Conservation (phyloP, 2,113 vertebrate genomes). For the Leptocoma aspasia region DNA sequence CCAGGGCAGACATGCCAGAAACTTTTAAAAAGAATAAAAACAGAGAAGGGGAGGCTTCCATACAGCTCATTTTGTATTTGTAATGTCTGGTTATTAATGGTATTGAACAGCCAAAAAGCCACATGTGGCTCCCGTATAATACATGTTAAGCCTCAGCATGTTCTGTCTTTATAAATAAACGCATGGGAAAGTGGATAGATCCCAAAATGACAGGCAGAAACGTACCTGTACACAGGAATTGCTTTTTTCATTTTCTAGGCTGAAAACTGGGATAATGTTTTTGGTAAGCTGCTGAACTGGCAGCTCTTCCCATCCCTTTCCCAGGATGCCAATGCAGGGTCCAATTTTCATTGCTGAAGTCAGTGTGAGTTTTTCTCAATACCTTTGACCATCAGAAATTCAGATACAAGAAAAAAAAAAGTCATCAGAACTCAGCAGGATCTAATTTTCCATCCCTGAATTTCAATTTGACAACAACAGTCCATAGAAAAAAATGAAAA, state of each 20-base stretch:
- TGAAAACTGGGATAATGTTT: not conserved
- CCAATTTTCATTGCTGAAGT: not conserved
- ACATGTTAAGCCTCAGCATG: not conserved
- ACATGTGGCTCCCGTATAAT: fast-evolving
- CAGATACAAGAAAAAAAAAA: not conserved
- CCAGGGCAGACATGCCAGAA: not conserved
- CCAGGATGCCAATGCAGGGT: not conserved
- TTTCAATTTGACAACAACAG: not conserved
- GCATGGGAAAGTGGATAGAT: not conserved
- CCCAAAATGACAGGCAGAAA: not conserved
- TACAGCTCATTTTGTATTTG: not conserved
- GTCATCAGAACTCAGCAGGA: not conserved
- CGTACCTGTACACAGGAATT: not conserved
- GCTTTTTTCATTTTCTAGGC: not conserved
- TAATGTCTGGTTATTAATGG: not conserved
- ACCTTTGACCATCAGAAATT: not conserved
- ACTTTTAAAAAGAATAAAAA: not conserved
- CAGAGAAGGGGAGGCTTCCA: not conserved
- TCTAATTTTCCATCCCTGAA: not conserved
- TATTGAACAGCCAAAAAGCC: not conserved
- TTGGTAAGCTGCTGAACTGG: not conserved
- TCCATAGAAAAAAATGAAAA: not conserved
- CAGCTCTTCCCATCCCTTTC: not conserved
- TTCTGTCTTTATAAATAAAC: not conserved
- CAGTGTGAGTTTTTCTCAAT: not conserved